Conservation (phyloP, 2,113 vertebrate species). For the Atherinomorus stipes region DNA sequence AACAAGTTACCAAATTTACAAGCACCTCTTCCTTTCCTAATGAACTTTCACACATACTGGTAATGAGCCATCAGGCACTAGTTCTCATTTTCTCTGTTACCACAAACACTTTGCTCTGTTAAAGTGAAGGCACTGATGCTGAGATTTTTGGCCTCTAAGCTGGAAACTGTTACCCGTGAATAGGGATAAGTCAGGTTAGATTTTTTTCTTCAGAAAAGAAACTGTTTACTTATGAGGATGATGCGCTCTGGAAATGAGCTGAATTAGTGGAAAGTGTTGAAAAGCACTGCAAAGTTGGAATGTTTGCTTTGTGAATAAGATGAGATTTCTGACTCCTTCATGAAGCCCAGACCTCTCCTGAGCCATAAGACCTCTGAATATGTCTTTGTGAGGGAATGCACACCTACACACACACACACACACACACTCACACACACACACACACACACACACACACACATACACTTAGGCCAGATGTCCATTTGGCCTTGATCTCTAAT, state of each 20-base stretch:
- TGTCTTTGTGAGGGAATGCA: constrained; percentile 59
- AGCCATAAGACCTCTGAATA: constrained; percentile 57
- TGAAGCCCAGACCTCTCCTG: constrained; percentile 52
- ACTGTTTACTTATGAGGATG: constrained; percentile 60
- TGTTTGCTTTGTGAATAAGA: constrained; percentile 74
- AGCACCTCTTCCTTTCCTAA: not conserved
- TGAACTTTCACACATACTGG: not conserved
- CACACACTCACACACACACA: constrained; percentile 11
- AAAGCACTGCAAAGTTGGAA: constrained; percentile 64
- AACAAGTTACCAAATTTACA: not conserved
- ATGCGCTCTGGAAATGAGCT: constrained; percentile 58
- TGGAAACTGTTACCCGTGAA: constrained; percentile 70
- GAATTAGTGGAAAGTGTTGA: constrained; percentile 73
- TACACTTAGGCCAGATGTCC: constrained; percentile 34
- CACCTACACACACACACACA: constrained; percentile 7
- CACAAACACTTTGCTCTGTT: constrained; percentile 28
- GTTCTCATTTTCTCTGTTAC: constrained; percentile 3
- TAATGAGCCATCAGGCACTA: constrained; percentile 1
- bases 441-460: constrained; percentile 15
- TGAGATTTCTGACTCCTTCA: constrained; percentile 67
- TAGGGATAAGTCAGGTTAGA: constrained; percentile 34
- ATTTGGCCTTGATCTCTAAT: constrained; percentile 54
- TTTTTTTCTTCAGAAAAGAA: constrained; percentile 45
- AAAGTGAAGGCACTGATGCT: constrained; percentile 31
- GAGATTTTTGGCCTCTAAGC: constrained; percentile 43